These are phyloP conservation scores for Halcyon chelicuti DNA, from an alignment of 2,797 vertebrate species.

Conservation along the genomic window DNA sequence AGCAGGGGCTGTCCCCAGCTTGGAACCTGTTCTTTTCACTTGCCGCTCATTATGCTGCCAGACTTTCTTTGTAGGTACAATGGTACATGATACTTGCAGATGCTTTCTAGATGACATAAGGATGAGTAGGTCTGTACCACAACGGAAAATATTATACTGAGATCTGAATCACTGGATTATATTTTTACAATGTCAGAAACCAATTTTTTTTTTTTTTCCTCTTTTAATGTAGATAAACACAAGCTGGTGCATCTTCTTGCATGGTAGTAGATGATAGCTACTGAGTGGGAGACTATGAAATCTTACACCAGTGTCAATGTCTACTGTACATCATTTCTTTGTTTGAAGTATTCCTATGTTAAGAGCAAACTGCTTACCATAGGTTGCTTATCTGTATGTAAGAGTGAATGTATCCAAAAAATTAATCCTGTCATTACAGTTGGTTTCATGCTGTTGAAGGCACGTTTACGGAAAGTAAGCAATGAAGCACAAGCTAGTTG, in stretches of 20 bases:
- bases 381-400: not conserved
- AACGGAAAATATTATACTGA: not conserved
- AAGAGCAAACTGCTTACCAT: not conserved
- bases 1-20: accelerated
- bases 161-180: not conserved
- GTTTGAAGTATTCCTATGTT: not conserved
- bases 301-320: not conserved
- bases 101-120: not conserved
- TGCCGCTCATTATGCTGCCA: accelerated
- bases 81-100: not conserved
- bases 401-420: not conserved
- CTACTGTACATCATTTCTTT: not conserved
- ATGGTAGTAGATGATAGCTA: not conserved
- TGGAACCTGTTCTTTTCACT: not conserved
- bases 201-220: not conserved
- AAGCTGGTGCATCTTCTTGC: not conserved
- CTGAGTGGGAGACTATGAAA: not conserved
- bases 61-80: not conserved
- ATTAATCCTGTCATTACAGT: not conserved
- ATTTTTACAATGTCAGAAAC: not conserved
- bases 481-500: not conserved
- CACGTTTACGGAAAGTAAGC: not conserved
- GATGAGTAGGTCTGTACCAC: not conserved
- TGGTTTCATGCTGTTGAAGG: not conserved
- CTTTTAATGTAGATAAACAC: not conserved